These are phyloP conservation scores for Blastobasis adustella DNA, from an alignment of 2,888 invertebrate genomes.

Conservation along the genomic window DNA sequence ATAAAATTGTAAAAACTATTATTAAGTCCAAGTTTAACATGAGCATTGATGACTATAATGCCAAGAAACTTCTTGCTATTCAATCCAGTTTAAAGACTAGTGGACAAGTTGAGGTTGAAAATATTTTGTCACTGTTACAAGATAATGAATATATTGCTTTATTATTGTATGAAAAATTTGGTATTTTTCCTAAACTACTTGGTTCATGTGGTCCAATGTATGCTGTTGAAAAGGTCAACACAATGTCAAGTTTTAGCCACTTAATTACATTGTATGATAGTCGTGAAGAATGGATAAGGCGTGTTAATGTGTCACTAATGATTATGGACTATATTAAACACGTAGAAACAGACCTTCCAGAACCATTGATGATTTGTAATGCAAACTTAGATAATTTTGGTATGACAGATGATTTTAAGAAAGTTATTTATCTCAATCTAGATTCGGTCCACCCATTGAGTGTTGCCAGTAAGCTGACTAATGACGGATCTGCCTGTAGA, in stretches of 20 bases:
- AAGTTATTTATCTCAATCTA: conserved; percentile 77
- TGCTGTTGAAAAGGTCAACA: conserved; percentile 77
- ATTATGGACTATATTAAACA: conserved; percentile 77
- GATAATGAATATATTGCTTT: conserved; percentile 80
- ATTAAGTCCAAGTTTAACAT: conserved; percentile 71
- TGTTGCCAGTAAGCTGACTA: conserved; percentile 61
- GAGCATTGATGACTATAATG: conserved; percentile 59
- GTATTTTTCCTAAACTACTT: conserved; percentile 78
- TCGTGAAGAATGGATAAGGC: conserved; percentile 72
- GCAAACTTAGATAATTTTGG: conserved; percentile 81
- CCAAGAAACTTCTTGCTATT: conserved; percentile 56
- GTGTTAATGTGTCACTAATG: conserved; percentile 72
- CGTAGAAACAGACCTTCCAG: conserved; percentile 73
- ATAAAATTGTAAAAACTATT: conserved; percentile 62
- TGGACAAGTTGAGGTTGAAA: conserved; percentile 72
- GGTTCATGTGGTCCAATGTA: conserved; percentile 81
- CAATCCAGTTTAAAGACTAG: conserved; percentile 48
- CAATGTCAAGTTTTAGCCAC: conserved; percentile 68
- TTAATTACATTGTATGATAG: conserved; percentile 66
- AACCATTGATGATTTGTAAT: conserved; percentile 80
- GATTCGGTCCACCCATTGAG: conserved; percentile 77
- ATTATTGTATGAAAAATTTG: conserved; percentile 72
- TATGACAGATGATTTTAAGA: conserved; percentile 58
- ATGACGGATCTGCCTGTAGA: conserved; percentile 62
- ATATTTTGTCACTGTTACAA: conserved; percentile 77